phyloP scores from a whole-genome alignment of 2,113 vertebrate genomes.

The Pitta sordida region DNA sequence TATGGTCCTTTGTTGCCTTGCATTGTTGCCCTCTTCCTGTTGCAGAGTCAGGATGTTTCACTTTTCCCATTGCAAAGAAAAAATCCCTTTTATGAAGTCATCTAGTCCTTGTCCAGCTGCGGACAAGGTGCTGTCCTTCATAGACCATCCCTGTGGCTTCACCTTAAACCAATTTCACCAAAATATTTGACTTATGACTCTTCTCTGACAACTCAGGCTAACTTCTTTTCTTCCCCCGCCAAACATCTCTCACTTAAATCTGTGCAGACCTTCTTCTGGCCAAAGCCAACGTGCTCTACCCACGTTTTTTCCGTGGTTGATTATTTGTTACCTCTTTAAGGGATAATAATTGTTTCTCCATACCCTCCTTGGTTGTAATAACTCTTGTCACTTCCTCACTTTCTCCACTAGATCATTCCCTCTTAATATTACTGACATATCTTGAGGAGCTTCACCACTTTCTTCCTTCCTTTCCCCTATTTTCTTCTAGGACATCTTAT shows the following conservation, averaged over 20 bases:
- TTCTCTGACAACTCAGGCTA: not conserved
- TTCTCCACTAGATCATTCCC: not conserved
- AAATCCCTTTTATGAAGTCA: not conserved
- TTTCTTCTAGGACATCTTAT: not conserved
- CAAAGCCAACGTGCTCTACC: not conserved
- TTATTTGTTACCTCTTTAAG: not conserved
- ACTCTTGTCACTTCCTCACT: not conserved
- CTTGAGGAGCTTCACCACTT: not conserved
- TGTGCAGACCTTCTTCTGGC: not conserved
- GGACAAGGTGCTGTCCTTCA: not conserved
- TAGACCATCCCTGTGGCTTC: not conserved
- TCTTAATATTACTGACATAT: not conserved
- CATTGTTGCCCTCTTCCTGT: not conserved
- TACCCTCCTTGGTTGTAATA: not conserved
- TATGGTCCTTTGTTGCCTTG: not conserved
- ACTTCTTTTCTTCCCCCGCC: not conserved
- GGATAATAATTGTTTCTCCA: not conserved
- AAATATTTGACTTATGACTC: not conserved
- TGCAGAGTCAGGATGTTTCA: not conserved
- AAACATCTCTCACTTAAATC: not conserved
- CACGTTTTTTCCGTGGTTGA: not conserved
- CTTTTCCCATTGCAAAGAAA: not conserved
- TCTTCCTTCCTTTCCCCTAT: not conserved
- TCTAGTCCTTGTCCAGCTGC: not conserved
- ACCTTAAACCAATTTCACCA: not conserved